Conservation (phyloP, 2,888 invertebrate genomes). For the Arctia plantaginis region DNA sequence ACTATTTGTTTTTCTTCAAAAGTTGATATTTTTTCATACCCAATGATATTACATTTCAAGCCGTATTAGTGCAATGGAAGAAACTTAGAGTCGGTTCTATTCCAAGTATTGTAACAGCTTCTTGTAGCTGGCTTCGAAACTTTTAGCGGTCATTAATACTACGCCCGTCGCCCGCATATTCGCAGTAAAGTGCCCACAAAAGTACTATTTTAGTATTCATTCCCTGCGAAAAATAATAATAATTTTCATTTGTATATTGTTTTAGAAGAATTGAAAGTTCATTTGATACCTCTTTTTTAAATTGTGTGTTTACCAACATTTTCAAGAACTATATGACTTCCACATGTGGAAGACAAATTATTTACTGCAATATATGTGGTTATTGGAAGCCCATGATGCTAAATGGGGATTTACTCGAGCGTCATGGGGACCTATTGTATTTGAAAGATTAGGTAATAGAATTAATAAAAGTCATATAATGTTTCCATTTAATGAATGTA, state of each 20-base stretch:
- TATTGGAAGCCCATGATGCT: too few relatives aligned
- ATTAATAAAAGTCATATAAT: too few relatives aligned
- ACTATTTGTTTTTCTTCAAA: slow-evolving; percentile 41
- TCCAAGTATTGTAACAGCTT: slow-evolving; percentile 55
- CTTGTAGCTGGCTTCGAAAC: slow-evolving; percentile 53
- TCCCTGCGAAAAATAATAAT: neutral
- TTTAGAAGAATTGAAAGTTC: neutral
- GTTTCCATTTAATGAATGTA: too few relatives aligned
- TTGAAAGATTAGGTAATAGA: too few relatives aligned
- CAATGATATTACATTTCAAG: slow-evolving; percentile 33
- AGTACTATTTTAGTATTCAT: slow-evolving; percentile 21
- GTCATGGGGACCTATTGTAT: too few relatives aligned
- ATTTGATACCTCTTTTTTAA: neutral
- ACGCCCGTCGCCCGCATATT: slow-evolving; percentile 32
- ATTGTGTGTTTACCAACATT: neutral
- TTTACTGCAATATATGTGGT: too few relatives aligned
- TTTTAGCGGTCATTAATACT: slow-evolving; percentile 57
- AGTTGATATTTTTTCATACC: slow-evolving; percentile 29
- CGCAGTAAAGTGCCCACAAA: slow-evolving; percentile 34
- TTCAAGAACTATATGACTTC: neutral
- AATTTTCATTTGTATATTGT: neutral
- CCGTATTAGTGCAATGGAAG: slow-evolving; percentile 41
- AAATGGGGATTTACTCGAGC: too few relatives aligned
- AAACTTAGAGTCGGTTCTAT: slow-evolving; percentile 54
- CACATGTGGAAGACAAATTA: too few relatives aligned